Base-by-base conservation (phyloP, 2,888 invertebrate genomes). In the Zele albiditarsus region DNA sequence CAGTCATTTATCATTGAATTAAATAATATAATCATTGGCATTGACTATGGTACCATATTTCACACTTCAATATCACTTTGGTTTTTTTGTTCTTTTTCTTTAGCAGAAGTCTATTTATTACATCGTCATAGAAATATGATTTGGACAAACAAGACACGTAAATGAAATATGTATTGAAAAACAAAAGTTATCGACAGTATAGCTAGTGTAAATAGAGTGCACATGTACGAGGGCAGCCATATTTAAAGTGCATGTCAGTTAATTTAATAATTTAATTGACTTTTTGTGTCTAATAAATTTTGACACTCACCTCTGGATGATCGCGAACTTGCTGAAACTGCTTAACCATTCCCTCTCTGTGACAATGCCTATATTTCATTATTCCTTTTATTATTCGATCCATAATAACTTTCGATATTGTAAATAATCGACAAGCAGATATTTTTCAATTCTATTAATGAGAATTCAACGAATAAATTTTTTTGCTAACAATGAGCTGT, bases 311-410 rank as follows among this genome's bases (percentile, higher is more conserved):
- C 91, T 92, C 93, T 27, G 98, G 98, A 91, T 97, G 93, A 91
- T 98, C 95, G 88, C 93, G 92, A 81, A 98, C 96, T 92, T 94
- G 92, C 89, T 95, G 92, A 90, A 98, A 98, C 90, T 98, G 97
- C 90, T 96, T 94, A 42, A 98, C 96, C 97, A 97, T 97, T 85
- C 93, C 93, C 77, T 94, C 93, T 80, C 95, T 92, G 81, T 95
- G 95, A 74, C 95, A 93, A 78, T 94, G 92, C 77, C 97, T 93
- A 89, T 97, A 98, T 85, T 94, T 93, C 94, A 98, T 96, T 72
- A 98, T 95, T 70, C 98, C 98, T 87, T 94, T 93, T 81, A 98
- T 90, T 88, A 98, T 95, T 90, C 95, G 93, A 85, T 97, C 96
- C 96, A 97, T 97, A 88, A 12, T 31, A 8, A 8, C 38, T 38